Evolutionary conservation across 1,140 invertebrate genomes (phyloP), one percentile per base, ranked within the genome.

Genomic region (Tyrophagus putrescentiae): DNA sequence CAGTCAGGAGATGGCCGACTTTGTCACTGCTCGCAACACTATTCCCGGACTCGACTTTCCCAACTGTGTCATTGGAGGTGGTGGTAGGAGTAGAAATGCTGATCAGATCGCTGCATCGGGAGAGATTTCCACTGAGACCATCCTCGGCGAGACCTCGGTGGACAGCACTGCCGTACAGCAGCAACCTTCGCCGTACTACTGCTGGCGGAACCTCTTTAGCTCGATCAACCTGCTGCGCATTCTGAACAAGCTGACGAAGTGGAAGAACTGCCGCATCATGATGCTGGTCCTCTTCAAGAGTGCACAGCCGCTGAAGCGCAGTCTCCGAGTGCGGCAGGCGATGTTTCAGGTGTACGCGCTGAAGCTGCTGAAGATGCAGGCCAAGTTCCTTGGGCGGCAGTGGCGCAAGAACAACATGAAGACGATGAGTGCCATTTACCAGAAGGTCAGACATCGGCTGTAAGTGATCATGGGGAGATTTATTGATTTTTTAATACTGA

Each of bases 331-430:
- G 0, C 79, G 87, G 57, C 90, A 98, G 74, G 88, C 92, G 1
- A 87, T 98, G 81, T 90, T 98, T 80, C 96, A 99, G 74, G 76
- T 98, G 56, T 99, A 99, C 72, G 89, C 96, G 5, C 77, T 99
- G 41, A 99, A 99, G 73, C 75, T 98, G 32, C 73, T 99, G 0
- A 99, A 99, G 77, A 97, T 99, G 91, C 96, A 99, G 77, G 97
- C 93, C 0, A 97, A 96, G 71, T 99, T 98, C 76, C 80, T 99
- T 62, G 96, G 96, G 0, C 76, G 96, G 21, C 95, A 98, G 68
- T 99, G 96, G 96, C 79, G 96, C 4, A 98, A 98, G 74, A 87
- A 87, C 1, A 98, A 99, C 71, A 99, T 99, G 94, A 98, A 97
- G 72, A 96, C 92, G 0, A 94, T 99, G 75, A 96, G 91, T 71